phyloP scores from a whole-genome alignment of 1,140 invertebrate species.

The Drosophila bocki region DNA sequence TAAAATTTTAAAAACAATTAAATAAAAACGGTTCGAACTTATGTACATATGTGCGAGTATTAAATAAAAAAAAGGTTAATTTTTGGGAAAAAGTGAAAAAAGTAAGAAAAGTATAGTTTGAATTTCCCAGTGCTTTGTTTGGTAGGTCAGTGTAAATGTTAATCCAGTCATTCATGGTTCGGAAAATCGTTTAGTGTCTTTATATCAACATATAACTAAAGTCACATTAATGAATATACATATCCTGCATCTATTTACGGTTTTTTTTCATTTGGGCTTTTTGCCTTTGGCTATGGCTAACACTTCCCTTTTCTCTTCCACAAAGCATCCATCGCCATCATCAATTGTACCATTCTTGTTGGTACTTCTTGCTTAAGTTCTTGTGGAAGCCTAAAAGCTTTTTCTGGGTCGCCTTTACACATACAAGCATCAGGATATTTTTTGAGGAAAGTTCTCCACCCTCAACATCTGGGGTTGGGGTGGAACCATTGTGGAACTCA shows the following conservation, averaged over 20 bases:
- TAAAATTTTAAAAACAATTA: slow-evolving; percentile 3
- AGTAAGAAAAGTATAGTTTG: background rate
- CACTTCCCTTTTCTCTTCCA: slow-evolving; percentile 7
- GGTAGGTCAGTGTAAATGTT: background rate
- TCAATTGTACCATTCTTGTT: slow-evolving; percentile 64
- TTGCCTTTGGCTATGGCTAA: slow-evolving; percentile 22
- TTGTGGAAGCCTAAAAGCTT: slow-evolving; percentile 55
- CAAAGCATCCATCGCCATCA: slow-evolving; percentile 49
- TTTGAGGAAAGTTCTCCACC: background rate
- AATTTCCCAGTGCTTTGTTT: background rate
- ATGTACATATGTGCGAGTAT: background rate
- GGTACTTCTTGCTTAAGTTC: slow-evolving; percentile 71
- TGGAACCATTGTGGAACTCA: background rate
- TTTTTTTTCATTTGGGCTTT: slow-evolving; percentile 11
- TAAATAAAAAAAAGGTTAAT: background rate
- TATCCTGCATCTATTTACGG: background rate
- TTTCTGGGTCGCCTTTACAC: slow-evolving; percentile 46
- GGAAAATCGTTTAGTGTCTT: background rate
- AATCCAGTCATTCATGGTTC: background rate
- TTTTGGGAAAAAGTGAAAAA: background rate
- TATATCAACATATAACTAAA: slow-evolving; percentile 1
- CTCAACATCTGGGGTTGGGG: no score
- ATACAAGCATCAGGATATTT: slow-evolving; percentile 1
- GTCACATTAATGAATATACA: background rate
- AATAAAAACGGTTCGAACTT: background rate